Evolutionary conservation across 2,888 invertebrate species (phyloP), one percentile per base, ranked within the genome.

Genomic region (Acleris sparsana): DNA sequence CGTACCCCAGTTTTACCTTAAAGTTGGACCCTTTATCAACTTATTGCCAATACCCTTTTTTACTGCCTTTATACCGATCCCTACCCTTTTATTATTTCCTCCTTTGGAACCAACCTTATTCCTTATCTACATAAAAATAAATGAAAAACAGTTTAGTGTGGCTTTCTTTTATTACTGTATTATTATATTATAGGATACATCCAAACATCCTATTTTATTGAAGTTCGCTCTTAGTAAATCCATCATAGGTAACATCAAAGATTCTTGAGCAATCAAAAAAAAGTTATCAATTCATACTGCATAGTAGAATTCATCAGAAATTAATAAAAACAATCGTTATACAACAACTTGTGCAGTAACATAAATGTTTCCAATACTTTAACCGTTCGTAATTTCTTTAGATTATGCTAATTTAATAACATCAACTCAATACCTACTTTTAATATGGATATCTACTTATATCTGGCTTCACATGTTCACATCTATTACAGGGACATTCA

Each of bases 161-260:
- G 87, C 79, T 82, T 85, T 79, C 70, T 83, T 89, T 89, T 86
- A 87, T 80, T 86, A 84, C 75, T 83, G 84, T 79, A 83, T 80
- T 82, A 80, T 80, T 68, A 69, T 70, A 84, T 85, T 84, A 87
- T 80, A 83, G 82, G 81, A 84, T 86, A 85, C 84, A 81, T 80
- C 78, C 61, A 66, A 61, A 68, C 65, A 68, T 66, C 55, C 58
- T 61, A 81, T 80, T 81, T 76, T 74, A 70, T 71, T 75, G 79
- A 77, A 76, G 80, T 80, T 82, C 79, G 83, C 82, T 80, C 75
- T 73, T 75, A 76, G 70, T 73, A 73, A 75, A 76, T 78, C 83
- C 83, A 46, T 16, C 46, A 46, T n/a, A 46, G 87, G 84, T 87
- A 88, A 87, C 85, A 78, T 77, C 75, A 78, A 78, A 79, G 66